Percentiles rank a stretch among this genome's conserved stretches.
These are phyloP conservation scores for Serilophus lunatus DNA, from an alignment of 2,113 vertebrate genomes.

Conservation along the genomic window DNA sequence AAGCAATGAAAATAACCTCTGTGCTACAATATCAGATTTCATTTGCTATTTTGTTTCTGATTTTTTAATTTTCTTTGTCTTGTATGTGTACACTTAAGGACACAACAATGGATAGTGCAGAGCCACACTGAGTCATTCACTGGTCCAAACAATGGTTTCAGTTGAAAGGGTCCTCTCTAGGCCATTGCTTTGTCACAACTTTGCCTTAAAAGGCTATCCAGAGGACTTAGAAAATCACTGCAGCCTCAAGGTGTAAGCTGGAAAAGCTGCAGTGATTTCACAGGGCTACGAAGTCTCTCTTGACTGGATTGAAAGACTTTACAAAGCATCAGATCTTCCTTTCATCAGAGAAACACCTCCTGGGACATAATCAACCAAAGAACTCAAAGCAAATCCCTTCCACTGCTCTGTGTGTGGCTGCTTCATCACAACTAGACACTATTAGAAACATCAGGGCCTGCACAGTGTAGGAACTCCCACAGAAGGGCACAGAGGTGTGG, in stretches of 20 bases:
- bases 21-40: too few relatives aligned
- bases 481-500: not conserved
- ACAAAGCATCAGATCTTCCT: not conserved
- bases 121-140: too few relatives aligned
- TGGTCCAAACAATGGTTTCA: too few relatives aligned
- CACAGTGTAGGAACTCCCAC: not conserved
- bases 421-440: not conserved
- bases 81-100: too few relatives aligned
- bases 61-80: too few relatives aligned
- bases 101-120: too few relatives aligned
- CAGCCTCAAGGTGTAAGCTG: not conserved
- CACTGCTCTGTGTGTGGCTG: too few relatives aligned
- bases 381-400: not conserved
- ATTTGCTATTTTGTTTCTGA: too few relatives aligned
- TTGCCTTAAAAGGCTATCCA: too few relatives aligned
- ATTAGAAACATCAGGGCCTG: not conserved
- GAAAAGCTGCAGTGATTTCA: not conserved
- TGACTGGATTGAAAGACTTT: not conserved
- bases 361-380: not conserved
- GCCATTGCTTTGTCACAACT: too few relatives aligned
- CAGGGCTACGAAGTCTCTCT: not conserved
- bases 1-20: too few relatives aligned
- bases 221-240: not conserved
- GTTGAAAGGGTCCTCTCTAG: too few relatives aligned
- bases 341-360: not conserved